A percentile compares a stretch with the other conserved stretches of the same genome.
These are phyloP conservation scores for Pygoscelis adeliae DNA, from an alignment of 2,113 vertebrate species.

Conservation along the genomic window DNA sequence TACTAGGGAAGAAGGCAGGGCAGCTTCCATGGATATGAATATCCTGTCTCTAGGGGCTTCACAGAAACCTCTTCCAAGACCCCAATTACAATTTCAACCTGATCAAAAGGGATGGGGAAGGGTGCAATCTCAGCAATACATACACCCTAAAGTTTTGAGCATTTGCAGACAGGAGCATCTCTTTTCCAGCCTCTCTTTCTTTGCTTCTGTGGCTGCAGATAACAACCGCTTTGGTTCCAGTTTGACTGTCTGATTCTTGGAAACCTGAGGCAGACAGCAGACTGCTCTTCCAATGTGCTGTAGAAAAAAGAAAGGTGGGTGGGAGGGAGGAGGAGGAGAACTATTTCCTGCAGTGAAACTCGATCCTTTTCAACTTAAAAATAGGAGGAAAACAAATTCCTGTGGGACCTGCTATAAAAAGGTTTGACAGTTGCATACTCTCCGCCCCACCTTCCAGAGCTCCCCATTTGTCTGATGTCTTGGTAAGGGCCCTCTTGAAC, in stretches of 20 bases:
- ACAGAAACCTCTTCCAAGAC: not conserved
- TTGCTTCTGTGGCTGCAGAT: not conserved
- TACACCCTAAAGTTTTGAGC: not conserved
- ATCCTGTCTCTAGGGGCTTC: not conserved
- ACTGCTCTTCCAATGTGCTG: slow-evolving; percentile 51
- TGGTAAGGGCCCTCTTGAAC: not conserved
- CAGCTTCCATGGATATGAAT: not conserved
- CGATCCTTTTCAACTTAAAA: slow-evolving; percentile 74
- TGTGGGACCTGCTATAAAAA: slow-evolving; percentile 63
- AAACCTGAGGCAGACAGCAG: slow-evolving; percentile 47
- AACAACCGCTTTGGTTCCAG: not conserved
- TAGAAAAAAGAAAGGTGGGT: slow-evolving; percentile 14
- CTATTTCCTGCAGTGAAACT: slow-evolving; percentile 83
- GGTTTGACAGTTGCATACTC: slow-evolving; percentile 14
- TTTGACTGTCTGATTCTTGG: slow-evolving; percentile 18
- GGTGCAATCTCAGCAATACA: not conserved
- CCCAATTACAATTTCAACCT: not conserved
- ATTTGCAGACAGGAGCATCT: not conserved
- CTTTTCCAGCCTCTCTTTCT: not conserved
- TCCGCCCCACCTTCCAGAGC: not conserved
- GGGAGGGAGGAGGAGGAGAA: slow-evolving; percentile 66
- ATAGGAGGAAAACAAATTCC: slow-evolving; percentile 72
- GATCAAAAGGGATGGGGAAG: not conserved
- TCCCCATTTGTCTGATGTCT: not conserved
- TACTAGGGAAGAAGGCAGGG: not conserved